These are phyloP conservation scores for Dryococelus australis DNA, from an alignment of 2,888 invertebrate genomes.

Conservation along the genomic window DNA sequence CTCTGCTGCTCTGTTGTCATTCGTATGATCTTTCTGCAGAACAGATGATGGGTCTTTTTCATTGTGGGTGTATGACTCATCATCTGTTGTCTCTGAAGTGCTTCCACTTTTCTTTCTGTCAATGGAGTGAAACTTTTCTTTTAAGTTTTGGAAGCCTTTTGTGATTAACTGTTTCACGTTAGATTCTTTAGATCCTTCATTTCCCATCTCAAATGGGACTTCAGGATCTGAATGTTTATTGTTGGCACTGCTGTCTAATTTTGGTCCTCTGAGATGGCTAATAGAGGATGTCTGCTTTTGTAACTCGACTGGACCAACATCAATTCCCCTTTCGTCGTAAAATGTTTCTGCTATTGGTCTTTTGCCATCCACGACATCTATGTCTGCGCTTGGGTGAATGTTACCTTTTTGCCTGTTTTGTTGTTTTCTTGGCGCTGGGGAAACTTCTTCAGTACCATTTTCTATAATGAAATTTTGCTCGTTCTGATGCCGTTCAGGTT, in stretches of 20 bases:
- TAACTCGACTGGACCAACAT: slow-evolving; percentile 40
- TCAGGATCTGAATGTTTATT: slow-evolving; percentile 17
- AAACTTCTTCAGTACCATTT: slow-evolving; percentile 29
- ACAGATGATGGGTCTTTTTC: neutral
- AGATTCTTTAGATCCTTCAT: slow-evolving; percentile 43
- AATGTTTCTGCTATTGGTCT: slow-evolving; percentile 20
- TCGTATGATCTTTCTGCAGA: slow-evolving; percentile 2
- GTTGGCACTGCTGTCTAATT: neutral
- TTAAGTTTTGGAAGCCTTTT: slow-evolving; percentile 51
- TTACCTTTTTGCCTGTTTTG: slow-evolving; percentile 25
- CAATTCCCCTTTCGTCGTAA: slow-evolving; percentile 44
- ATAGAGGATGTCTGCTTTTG: neutral
- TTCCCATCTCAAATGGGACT: neutral
- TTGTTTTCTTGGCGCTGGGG: slow-evolving; percentile 34
- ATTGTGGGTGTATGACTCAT: neutral
- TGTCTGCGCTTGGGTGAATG: neutral
- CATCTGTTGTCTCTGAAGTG: slow-evolving; percentile 48
- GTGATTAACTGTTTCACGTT: slow-evolving; percentile 52
- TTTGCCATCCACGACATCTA: slow-evolving; percentile 31
- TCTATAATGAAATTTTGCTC: slow-evolving; percentile 49
- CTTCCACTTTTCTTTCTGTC: slow-evolving; percentile 40
- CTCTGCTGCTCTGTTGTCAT: slow-evolving; percentile 37
- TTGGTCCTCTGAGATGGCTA: neutral
- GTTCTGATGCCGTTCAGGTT: slow-evolving; percentile 49
- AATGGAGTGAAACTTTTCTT: slow-evolving; percentile 43